Conservation (phyloP, 1,140 invertebrate species). For the Bursaphelenchus mucronatus region DNA sequence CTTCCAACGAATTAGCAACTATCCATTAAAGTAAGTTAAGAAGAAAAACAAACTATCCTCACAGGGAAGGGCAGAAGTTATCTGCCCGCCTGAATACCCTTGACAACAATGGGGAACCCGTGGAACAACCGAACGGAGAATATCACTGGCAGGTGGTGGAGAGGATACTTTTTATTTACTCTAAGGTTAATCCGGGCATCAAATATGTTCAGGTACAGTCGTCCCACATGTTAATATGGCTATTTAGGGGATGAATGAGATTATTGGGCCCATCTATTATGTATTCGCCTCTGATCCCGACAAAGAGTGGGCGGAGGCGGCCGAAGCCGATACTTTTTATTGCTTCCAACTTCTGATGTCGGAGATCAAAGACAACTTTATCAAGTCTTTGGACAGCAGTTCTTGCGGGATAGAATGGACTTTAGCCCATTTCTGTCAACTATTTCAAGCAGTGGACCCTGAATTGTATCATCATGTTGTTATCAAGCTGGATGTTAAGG, state of each 20-base stretch:
- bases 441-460: slow-evolving; percentile 65
- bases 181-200: slow-evolving; percentile 93
- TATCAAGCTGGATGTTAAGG: slow-evolving; percentile 75
- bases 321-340: slow-evolving; percentile 94
- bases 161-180: slow-evolving; percentile 90
- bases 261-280: slow-evolving; percentile 95
- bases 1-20: slow-evolving; percentile 64
- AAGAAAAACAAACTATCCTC: slow-evolving; percentile 3
- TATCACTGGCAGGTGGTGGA: slow-evolving; percentile 82
- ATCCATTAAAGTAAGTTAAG: slow-evolving; percentile 50
- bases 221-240: background rate
- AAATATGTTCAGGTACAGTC: slow-evolving; percentile 79
- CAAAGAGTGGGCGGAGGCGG: slow-evolving; percentile 75
- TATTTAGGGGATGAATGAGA: slow-evolving; percentile 90
- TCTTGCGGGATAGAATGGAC: slow-evolving; percentile 66
- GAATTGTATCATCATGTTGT: slow-evolving; percentile 73
- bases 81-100: slow-evolving; percentile 1
- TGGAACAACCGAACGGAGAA: slow-evolving; percentile 21
- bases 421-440: slow-evolving; percentile 38
- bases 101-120: slow-evolving; percentile 25
- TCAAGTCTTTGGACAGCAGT: slow-evolving; percentile 86
- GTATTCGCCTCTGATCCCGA: slow-evolving; percentile 86
- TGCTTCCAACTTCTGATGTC: slow-evolving; percentile 95
- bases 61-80: background rate
- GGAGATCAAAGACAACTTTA: slow-evolving; percentile 95